phyloP scores from a whole-genome alignment of 2,113 vertebrate genomes.

The Phycodurus eques region DNA sequence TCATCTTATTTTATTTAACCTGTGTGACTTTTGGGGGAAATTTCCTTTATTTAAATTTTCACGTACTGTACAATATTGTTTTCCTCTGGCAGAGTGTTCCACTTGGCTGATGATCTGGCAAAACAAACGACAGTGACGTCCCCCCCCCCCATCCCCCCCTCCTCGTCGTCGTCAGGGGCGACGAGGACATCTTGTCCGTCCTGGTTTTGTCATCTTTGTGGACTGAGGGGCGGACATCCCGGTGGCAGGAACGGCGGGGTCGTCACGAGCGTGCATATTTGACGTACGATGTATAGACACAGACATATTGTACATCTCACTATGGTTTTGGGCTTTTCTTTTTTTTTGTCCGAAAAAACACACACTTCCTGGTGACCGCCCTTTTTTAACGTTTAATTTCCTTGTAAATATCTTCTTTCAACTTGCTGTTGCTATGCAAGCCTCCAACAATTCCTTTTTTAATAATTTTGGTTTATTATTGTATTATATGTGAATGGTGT shows the following conservation, averaged over 20 bases:
- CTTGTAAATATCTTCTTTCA: slow-evolving; percentile 94
- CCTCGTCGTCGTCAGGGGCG: neutral
- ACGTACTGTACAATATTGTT: neutral
- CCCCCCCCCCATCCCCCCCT: neutral
- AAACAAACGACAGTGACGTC: neutral
- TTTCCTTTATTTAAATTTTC: neutral
- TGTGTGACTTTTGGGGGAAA: neutral
- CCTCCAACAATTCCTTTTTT: slow-evolving; percentile 85
- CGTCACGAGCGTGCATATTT: slow-evolving; percentile 90
- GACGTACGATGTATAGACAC: slow-evolving; percentile 90
- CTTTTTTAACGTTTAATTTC: slow-evolving; percentile 70
- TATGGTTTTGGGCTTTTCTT: slow-evolving; percentile 81
- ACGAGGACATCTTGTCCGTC: neutral
- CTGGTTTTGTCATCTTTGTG: neutral
- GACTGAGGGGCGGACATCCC: neutral
- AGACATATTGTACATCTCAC: slow-evolving; percentile 90
- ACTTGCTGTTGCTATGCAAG: slow-evolving; percentile 98
- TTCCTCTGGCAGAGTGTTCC: slow-evolving; percentile 80
- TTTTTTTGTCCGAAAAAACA: slow-evolving; percentile 59
- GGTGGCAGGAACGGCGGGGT: slow-evolving; percentile 24
- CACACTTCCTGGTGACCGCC: slow-evolving; percentile 59
- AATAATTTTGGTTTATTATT: slow-evolving; percentile 61
- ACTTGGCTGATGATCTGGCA: slow-evolving; percentile 75
- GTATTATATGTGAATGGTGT: slow-evolving; percentile 99
- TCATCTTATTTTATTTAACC: no score